Base-by-base conservation (phyloP, 2,888 invertebrate species). In the Sisyra nigra region DNA sequence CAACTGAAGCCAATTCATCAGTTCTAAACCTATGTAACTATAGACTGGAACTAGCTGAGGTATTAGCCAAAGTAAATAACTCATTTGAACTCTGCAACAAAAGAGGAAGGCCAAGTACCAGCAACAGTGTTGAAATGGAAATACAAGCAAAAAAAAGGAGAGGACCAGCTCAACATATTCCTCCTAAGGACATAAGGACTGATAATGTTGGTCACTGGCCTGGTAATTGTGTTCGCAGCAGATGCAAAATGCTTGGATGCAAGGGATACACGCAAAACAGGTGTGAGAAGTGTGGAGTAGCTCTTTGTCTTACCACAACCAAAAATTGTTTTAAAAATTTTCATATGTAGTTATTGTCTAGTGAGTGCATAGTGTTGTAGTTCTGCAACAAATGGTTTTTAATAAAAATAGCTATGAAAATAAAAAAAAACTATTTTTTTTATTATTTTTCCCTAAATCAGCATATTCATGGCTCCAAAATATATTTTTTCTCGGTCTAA, bases 241-340 rank as follows among this genome's bases (percentile, higher is more conserved):
- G 34, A 34, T 48, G 48, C 41, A 48, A 48, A 36, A 35, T 32
- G 44, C 45, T 46, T 29, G 43, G 29, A n/a, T 48, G 48, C 18
- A 45, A 34, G 39, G 45, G 46, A 29, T 45, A 35, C 33, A 39
- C 41, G 9, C 45, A 41, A 30, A 36, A 41, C 10, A 41, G 40
- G 29, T 48, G 48, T 35, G 44, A 46, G 35, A 48, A 48, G 29
- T 48, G 44, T 33, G 40, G 41, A 15, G 39, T 47, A 6, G 17
- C 10, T 37, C 18, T 46, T 15, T 46, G 43, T 29, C 24, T 14
- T 6, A 46, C 44, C 29, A 45, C 39, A 33, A 18, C 40, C 7
- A 45, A 47, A 40, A 45, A 43, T 13, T 45, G 42, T 42, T 47
- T 47, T 30, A 33, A 33, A 33, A 42, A 42, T 18, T 45, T 37